phyloP scores from a whole-genome alignment of 2,888 invertebrate genomes.

The Drosophila atripex region DNA sequence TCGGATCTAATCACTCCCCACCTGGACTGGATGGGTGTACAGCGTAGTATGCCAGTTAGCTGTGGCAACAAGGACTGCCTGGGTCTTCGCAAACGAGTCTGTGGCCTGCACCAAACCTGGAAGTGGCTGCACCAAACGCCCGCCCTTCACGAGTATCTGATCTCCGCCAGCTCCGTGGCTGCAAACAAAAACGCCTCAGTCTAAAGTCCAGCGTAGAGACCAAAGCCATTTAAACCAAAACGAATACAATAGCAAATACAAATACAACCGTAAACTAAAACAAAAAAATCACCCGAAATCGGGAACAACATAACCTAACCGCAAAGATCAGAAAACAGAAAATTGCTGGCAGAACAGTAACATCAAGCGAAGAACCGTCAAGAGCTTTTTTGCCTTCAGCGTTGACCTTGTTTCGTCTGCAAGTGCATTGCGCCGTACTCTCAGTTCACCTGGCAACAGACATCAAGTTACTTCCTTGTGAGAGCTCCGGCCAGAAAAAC shows the following conservation, averaged over 20 bases:
- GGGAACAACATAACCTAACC: slow-evolving; percentile 61
- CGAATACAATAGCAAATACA: slow-evolving; percentile 42
- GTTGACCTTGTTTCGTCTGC: slow-evolving; percentile 45
- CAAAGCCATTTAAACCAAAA: slow-evolving; percentile 61
- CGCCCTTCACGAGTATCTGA: slow-evolving; percentile 93
- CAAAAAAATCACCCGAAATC: slow-evolving; percentile 25
- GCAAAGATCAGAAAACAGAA: slow-evolving; percentile 43
- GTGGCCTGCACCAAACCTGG: slow-evolving; percentile 95
- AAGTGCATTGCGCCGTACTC: slow-evolving; percentile 39
- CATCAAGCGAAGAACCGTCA: slow-evolving; percentile 16
- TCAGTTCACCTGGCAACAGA: slow-evolving; percentile 35
- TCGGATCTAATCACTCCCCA: slow-evolving; percentile 21
- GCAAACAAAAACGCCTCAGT: slow-evolving; percentile 56
- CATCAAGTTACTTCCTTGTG: slow-evolving; percentile 25
- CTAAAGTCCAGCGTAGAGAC: slow-evolving; percentile 72
- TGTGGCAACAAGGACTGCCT: slow-evolving; percentile 85
- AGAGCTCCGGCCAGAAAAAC: slow-evolving; percentile 4
- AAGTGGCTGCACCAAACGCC: slow-evolving; percentile 97
- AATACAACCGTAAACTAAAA: slow-evolving; percentile 40
- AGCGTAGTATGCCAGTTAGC: slow-evolving; percentile 76
- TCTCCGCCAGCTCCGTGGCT: slow-evolving; percentile 90
- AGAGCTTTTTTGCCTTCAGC: slow-evolving; percentile 41
- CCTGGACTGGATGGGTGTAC: slow-evolving; percentile 81
- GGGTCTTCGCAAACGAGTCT: slow-evolving; percentile 94
- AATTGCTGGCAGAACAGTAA: slow-evolving; percentile 20